Evolutionary conservation across 2,113 vertebrate genomes (phyloP), one percentile per base, ranked within the genome.

Genomic region (Nettapus auritus): DNA sequence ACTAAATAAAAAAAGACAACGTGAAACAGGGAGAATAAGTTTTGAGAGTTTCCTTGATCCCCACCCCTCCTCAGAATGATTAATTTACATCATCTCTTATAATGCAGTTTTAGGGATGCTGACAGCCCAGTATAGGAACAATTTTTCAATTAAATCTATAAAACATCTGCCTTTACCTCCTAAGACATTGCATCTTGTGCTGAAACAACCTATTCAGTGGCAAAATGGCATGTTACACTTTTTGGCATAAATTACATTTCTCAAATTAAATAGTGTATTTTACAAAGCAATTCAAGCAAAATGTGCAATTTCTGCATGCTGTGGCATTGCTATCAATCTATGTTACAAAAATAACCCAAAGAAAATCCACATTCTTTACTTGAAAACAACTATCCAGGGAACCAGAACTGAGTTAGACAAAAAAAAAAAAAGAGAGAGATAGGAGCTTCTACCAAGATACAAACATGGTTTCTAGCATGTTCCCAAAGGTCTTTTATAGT

Each of bases 231-330:
- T 93, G 25, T 96, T 96, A 97, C 26, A 23, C 18, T 96, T 97
- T 97, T 97, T 97, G 97, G 97, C 97, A 98, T 98, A 96, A 97
- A 96, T 96, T 94, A 97, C 42, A 68, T 90, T 95, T 97, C 82
- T 96, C 88, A 96, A 97, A 96, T 96, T 96, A 96, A 97, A 97
- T 91, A 97, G 88, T 95, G 89, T 98, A 95, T 96, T 95, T 97
- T 91, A 97, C 73, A 97, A 96, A 97, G 94, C 93, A 97, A 96
- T 70, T 97, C 83, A 96, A 97, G 95, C 91, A 95, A 97, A 97
- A 97, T 97, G 97, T 98, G 98, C 98, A 98, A 97, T 96, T 95
- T 97, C 86, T 82, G 94, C 97, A 93, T 98, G 96, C 94, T 96
- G 94, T 96, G 95, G 95, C 97, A 95, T 74, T 95, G 74, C 64